Evolutionary conservation across 23 tunicate species (phyloP), one percentile per base, ranked within the genome.

Genomic region (Aplidium turbinatum): DNA sequence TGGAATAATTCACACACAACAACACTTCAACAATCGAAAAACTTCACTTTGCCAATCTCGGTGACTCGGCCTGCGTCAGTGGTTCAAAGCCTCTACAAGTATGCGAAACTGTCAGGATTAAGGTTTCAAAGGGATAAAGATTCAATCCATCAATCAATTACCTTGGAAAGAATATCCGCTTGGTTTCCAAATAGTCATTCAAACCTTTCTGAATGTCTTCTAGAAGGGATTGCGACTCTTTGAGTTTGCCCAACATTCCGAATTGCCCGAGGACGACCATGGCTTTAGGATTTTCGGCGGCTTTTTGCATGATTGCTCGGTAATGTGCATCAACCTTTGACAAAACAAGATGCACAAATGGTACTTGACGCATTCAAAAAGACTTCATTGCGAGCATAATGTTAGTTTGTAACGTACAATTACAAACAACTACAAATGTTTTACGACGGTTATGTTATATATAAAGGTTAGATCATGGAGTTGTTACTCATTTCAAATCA

Each of bases 141-240:
- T n/a, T n/a, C n/a, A n/a, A n/a, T n/a, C n/a, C n/a, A n/a, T n/a
- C n/a, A n/a, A n/a, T 29, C 29, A 4, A 4, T 31, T 48, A 88
- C 96, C 96, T 76, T 61, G 96, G 96, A 76, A 88, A 88, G 47
- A 72, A 88, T 4, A 88, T 56, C 35, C 96, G 58, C 28, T 88
- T 88, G 38, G 85, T 88, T 36, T 88, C 96, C 30, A 88, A 38
- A 31, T 88, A 88, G 11, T 77, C 85, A 55, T 88, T 88, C 9
- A 88, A 57, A 34, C 96, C 96, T 40, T 88, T 88, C 67, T 88
- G 96, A 39, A 88, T 88, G 38, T 76, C 76, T 81, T 88, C 96
- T 31, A 88, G 65, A 7, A 88, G 65, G 24, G 78, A 58, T 53
- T 88, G 78, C 4, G 87, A 88, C 20, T 75, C 74, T 56, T 75